These are phyloP conservation scores for Arctopsyche grandis DNA, from an alignment of 1,140 invertebrate species.

Conservation along the genomic window DNA sequence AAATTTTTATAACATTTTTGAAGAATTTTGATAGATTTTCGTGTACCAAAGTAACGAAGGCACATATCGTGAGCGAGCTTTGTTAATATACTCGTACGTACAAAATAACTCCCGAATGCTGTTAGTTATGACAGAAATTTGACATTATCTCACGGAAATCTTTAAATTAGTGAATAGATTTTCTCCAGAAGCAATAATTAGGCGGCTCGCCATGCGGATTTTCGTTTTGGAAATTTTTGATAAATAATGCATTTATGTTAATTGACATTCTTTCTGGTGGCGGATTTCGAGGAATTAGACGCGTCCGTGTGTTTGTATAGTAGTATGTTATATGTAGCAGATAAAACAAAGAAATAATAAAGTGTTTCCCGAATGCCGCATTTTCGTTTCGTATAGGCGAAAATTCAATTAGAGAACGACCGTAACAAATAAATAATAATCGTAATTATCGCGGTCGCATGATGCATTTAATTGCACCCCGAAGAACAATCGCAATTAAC, in stretches of 20 bases:
- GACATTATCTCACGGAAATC: slow-evolving; percentile 47
- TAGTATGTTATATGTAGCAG: too few species aligned
- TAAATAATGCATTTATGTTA: slow-evolving; percentile 46
- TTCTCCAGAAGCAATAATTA: slow-evolving; percentile 31
- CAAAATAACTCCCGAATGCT: slow-evolving; percentile 36
- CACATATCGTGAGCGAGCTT: background rate
- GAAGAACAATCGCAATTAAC: slow-evolving; percentile 22
- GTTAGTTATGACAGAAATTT: slow-evolving; percentile 50
- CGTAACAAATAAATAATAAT: slow-evolving; percentile 33
- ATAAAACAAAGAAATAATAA: background rate
- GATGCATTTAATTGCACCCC: slow-evolving; percentile 30
- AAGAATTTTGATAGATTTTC: too few species aligned
- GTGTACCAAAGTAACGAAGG: background rate
- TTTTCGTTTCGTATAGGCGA: slow-evolving; percentile 3
- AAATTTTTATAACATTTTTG: too few species aligned
- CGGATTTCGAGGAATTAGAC: background rate
- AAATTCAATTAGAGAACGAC: slow-evolving; percentile 37
- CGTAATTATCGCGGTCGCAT: slow-evolving; percentile 29
- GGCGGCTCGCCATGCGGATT: background rate
- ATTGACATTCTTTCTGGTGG: slow-evolving; percentile 22
- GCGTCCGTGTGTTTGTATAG: background rate
- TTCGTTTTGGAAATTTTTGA: slow-evolving; percentile 23
- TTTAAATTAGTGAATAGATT: slow-evolving; percentile 39
- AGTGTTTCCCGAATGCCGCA: background rate
- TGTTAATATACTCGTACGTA: background rate